These are phyloP conservation scores for Dasypolia templi DNA, from an alignment of 2,888 invertebrate genomes.

Conservation along the genomic window DNA sequence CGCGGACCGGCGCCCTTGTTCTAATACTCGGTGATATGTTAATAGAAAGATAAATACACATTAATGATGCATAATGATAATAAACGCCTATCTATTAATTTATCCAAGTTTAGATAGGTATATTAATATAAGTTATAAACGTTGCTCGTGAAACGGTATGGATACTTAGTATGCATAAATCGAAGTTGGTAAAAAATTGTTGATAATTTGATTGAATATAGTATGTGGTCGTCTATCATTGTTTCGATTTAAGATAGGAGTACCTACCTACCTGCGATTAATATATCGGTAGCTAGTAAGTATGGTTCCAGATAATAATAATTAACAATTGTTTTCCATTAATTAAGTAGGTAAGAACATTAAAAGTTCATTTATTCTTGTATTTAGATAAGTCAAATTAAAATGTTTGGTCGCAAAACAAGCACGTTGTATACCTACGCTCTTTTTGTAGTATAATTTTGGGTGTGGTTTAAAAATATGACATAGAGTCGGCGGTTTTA, in stretches of 20 bases:
- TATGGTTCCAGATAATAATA: constrained; percentile 59
- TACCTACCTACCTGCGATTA: constrained; percentile 20
- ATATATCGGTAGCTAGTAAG: constrained; percentile 60
- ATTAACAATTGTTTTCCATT: constrained; percentile 59
- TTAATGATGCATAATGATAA: constrained; percentile 79
- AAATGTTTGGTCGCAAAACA: constrained; percentile 57
- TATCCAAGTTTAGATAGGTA: constrained; percentile 39
- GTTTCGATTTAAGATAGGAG: constrained; percentile 28
- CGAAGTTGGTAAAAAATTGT: not conserved
- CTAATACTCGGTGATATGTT: constrained; percentile 69
- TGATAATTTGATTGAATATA: not conserved
- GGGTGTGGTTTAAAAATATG: constrained; percentile 65
- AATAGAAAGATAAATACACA: constrained; percentile 82
- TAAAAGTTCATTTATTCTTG: constrained; percentile 57
- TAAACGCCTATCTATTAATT: constrained; percentile 70
- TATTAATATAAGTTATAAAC: constrained; percentile 41
- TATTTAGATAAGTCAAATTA: constrained; percentile 60
- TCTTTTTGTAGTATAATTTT: constrained; percentile 62
- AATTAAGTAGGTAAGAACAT: constrained; percentile 49
- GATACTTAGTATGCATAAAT: constrained; percentile 1
- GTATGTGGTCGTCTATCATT: not conserved
- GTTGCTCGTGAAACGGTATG: constrained; percentile 18
- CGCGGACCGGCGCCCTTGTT: constrained; percentile 67
- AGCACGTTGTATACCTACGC: constrained; percentile 62
- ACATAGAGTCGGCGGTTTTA: constrained; percentile 72